These are phyloP conservation scores for Rhopalosiphum maidis DNA, from an alignment of 1,140 invertebrate genomes.

Conservation along the genomic window DNA sequence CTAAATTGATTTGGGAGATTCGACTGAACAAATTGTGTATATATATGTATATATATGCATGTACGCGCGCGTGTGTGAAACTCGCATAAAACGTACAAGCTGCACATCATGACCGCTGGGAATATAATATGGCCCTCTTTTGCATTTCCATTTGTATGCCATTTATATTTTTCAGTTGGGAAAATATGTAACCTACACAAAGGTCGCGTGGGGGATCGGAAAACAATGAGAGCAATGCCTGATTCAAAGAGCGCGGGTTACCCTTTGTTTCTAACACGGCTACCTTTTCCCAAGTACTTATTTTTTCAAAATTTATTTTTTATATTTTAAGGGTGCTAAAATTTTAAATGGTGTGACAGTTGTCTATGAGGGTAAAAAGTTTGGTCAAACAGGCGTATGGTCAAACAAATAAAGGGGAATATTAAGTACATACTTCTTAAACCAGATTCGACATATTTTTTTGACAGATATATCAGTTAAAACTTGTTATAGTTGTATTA, in stretches of 20 bases:
- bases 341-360: conserved; percentile 6
- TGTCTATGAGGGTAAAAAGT: conserved; percentile 26
- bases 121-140: conserved; percentile 39
- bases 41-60: not conserved
- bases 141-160: conserved; percentile 49
- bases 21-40: not conserved
- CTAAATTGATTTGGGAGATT: not conserved
- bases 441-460: not conserved
- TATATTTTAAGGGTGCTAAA: conserved; percentile 39
- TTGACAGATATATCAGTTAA: not conserved
- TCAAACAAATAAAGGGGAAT: not conserved
- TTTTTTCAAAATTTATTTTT: conserved; percentile 19
- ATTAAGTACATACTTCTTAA: not conserved
- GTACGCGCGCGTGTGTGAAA: not conserved
- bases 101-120: conserved; percentile 36
- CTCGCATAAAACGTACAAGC: not conserved
- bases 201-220: conserved; percentile 41
- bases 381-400: conserved; percentile 8
- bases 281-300: conserved; percentile 50
- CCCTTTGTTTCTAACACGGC: conserved; percentile 47
- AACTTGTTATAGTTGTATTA: not conserved
- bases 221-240: conserved; percentile 48
- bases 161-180: conserved; percentile 40
- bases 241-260: conserved; percentile 37
- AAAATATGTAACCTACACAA: conserved; percentile 55